These are phyloP conservation scores for Nephrocerus scutellatus DNA, from an alignment of 2,888 invertebrate genomes.

Conservation along the genomic window DNA sequence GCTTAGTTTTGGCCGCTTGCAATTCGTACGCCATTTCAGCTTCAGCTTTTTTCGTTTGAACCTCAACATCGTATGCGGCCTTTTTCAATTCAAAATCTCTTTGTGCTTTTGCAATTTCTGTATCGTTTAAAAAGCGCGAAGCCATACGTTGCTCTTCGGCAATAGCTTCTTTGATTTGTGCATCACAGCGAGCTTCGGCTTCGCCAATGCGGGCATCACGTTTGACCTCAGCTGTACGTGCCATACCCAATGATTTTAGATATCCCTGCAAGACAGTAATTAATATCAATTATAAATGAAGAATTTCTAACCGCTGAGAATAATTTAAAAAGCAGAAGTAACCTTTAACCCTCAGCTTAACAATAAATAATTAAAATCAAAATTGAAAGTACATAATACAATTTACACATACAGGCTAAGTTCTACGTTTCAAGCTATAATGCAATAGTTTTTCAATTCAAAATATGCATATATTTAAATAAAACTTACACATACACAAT, in stretches of 20 bases:
- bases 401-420: no score
- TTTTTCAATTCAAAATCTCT: conserved; percentile 95
- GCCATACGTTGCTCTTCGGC: conserved; percentile 97
- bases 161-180: conserved; percentile 69
- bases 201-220: conserved; percentile 95
- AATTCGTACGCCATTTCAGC: conserved; percentile 89
- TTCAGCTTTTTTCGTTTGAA: conserved; percentile 81
- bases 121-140: conserved; percentile 86
- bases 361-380: no score
- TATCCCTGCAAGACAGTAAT: conserved; percentile 51
- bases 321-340: no score
- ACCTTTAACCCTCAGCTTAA: no score
- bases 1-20: conserved; percentile 93
- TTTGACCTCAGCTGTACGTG: conserved; percentile 89
- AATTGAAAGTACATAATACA: no score
- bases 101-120: conserved; percentile 94
- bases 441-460: conserved; percentile 2
- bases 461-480: conserved; percentile 10
- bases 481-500: no score
- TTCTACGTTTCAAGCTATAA: neutral
- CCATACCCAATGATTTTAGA: conserved; percentile 89
- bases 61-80: conserved; percentile 94
- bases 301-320: no score
- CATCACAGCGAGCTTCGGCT: conserved; percentile 89
- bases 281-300: no score